Conservation (phyloP, 92 coral and sea anemone species). For the Porites lobata region DNA sequence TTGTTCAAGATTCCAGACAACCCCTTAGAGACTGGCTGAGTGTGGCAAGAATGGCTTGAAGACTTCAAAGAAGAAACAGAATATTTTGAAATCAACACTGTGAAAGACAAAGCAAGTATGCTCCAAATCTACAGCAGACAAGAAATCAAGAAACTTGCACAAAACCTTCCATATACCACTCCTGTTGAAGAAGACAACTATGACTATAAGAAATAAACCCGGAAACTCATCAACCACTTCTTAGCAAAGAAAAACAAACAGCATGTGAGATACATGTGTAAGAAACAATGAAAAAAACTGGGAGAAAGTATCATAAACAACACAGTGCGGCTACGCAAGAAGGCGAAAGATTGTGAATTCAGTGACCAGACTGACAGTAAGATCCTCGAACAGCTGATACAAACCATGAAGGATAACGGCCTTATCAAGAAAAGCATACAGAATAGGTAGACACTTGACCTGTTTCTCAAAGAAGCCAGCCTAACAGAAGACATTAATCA, state of each 20-base stretch:
- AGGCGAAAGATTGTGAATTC: slow-evolving; percentile 72
- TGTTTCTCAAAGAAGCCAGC: slow-evolving; percentile 66
- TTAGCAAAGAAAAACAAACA: slow-evolving; percentile 72
- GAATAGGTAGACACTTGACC: slow-evolving; percentile 65
- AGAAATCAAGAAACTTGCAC: slow-evolving; percentile 54
- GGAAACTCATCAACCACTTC: slow-evolving; percentile 50
- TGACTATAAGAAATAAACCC: slow-evolving; percentile 38
- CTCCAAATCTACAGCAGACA: slow-evolving; percentile 56
- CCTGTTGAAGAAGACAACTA: slow-evolving; percentile 42
- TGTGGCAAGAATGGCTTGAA: no score
- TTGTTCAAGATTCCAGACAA: no score
- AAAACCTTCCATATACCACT: slow-evolving; percentile 52
- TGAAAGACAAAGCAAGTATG: no score
- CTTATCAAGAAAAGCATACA: slow-evolving; percentile 50
- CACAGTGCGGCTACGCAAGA: slow-evolving; percentile 66
- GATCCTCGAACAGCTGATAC: slow-evolving; percentile 71
- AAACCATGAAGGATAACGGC: slow-evolving; percentile 59
- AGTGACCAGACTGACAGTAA: slow-evolving; percentile 54
- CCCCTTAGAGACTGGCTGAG: no score
- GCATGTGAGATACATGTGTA: slow-evolving; percentile 69
- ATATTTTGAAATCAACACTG: no score
- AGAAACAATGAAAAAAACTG: slow-evolving; percentile 40
- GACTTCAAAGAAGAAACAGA: no score
- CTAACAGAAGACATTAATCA: slow-evolving; percentile 58
- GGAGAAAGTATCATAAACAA: slow-evolving; percentile 58